Percentiles rank a stretch among this genome's conserved stretches.
Conservation (phyloP, 2,113 vertebrate genomes). For the Chaetorhynchus papuensis region DNA sequence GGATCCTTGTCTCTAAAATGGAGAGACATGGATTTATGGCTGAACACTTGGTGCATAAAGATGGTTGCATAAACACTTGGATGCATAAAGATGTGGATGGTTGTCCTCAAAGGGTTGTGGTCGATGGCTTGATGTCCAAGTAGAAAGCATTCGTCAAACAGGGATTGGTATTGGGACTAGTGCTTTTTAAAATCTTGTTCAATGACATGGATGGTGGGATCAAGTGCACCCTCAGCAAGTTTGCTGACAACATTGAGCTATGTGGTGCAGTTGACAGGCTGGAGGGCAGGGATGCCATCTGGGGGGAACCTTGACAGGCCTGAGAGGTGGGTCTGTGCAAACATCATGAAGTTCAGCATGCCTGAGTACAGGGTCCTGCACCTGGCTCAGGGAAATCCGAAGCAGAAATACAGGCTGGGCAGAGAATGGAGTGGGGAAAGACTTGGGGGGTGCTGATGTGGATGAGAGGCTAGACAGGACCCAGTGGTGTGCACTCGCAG, state of each 20-base stretch:
- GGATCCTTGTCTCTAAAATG: neutral
- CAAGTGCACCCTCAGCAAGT: neutral
- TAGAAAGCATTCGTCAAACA: fast-evolving
- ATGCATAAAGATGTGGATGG: too few species aligned
- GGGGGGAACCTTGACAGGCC: neutral
- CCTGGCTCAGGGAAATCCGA: neutral
- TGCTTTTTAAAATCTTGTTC: neutral
- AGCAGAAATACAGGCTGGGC: neutral
- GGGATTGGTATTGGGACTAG: neutral
- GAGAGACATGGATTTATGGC: neutral
- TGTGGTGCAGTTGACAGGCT: neutral
- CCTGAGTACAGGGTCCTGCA: neutral
- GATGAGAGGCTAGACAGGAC: neutral
- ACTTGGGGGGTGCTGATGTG: neutral
- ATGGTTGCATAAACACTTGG: too few species aligned
- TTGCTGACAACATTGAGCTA: fast-evolving
- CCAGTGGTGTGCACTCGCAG: fast-evolving
- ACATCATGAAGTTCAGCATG: neutral
- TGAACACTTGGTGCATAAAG: neutral
- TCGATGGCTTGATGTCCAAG: neutral
- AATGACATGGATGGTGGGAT: neutral
- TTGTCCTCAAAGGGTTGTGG: neutral
- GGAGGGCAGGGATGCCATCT: neutral
- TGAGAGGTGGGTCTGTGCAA: neutral
- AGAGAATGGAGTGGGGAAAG: neutral